Percentiles rank a stretch among this genome's conserved stretches.
phyloP scores from a whole-genome alignment of 2,888 invertebrate species.

The Tenthredo notha region DNA sequence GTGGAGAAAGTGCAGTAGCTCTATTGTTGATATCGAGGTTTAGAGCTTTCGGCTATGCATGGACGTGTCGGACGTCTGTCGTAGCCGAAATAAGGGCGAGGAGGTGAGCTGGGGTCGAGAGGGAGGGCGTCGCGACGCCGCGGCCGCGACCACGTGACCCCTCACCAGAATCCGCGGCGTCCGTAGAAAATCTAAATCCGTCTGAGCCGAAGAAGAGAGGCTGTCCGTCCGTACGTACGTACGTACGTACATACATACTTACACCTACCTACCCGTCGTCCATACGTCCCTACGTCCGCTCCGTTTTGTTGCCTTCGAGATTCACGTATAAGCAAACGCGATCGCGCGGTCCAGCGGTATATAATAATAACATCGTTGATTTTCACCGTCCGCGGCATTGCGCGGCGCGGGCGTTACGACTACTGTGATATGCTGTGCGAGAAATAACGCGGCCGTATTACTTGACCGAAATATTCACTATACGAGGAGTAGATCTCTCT shows the following conservation, averaged over 20 bases:
- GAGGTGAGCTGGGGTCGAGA: slow-evolving; percentile 33
- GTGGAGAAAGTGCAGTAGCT: slow-evolving; percentile 29
- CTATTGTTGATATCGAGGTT: slow-evolving; percentile 41
- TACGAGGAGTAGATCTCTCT: not conserved
- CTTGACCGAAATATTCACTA: slow-evolving; percentile 21
- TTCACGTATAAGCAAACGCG: slow-evolving; percentile 17
- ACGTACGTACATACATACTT: not conserved
- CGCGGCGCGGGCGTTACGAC: slow-evolving; percentile 9
- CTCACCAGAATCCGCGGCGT: slow-evolving; percentile 72
- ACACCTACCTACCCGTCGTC: not conserved
- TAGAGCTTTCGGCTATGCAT: not conserved
- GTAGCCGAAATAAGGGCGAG: slow-evolving; percentile 19
- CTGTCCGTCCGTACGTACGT: slow-evolving; percentile 52
- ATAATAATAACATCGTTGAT: slow-evolving; percentile 38
- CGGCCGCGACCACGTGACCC: slow-evolving; percentile 66
- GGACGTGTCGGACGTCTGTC: not conserved
- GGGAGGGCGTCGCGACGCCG: slow-evolving; percentile 63
- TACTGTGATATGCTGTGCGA: not conserved
- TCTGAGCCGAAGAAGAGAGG: slow-evolving; percentile 73
- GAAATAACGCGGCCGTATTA: not conserved
- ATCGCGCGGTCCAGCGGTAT: slow-evolving; percentile 27
- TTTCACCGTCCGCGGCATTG: slow-evolving; percentile 2
- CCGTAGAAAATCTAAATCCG: slow-evolving; percentile 77
- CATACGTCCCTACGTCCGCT: not conserved
- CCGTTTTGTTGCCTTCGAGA: slow-evolving; percentile 28